These are phyloP conservation scores for Heliocidaris erythrogramma DNA, from an alignment of 35 echinoderm and acorn worm genomes.

Conservation along the genomic window DNA sequence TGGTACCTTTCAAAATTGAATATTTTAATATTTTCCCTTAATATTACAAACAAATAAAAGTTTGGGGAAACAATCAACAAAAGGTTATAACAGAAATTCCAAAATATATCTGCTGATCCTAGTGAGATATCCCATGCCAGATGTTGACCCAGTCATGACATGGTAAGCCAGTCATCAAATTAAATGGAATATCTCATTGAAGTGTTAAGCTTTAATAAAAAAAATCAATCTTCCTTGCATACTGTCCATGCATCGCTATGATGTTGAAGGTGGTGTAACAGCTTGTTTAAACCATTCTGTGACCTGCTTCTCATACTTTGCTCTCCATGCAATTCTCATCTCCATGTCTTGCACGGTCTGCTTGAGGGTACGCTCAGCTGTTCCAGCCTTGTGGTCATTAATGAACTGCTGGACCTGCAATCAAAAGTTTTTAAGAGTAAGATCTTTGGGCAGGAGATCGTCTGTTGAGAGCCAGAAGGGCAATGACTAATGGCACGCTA, in stretches of 20 bases:
- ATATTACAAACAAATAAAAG: too few species aligned
- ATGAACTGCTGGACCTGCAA: slow-evolving; percentile 40
- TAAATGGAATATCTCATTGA: neutral
- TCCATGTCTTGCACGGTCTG: slow-evolving; percentile 47
- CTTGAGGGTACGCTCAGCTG: slow-evolving; percentile 45
- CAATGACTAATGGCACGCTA: too few species aligned
- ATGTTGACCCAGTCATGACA: neutral
- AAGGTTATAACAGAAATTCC: too few species aligned
- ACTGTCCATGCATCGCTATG: neutral
- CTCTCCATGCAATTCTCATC: slow-evolving; percentile 38
- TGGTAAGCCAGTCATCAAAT: neutral
- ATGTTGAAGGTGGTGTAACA: neutral
- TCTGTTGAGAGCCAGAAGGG: too few species aligned
- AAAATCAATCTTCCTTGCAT: neutral
- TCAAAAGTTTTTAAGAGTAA: neutral
- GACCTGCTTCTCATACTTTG: slow-evolving; percentile 1
- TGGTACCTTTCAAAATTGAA: too few species aligned
- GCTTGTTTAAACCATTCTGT: slow-evolving; percentile 44
- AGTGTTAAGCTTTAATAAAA: neutral
- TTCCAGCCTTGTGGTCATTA: neutral
- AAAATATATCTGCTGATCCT: too few species aligned
- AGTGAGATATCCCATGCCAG: too few species aligned
- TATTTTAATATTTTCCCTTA: too few species aligned
- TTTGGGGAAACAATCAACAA: too few species aligned
- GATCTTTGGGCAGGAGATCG: too few species aligned